These are phyloP conservation scores for Melinaea marsaeus DNA, from an alignment of 2,888 invertebrate genomes.

Conservation along the genomic window DNA sequence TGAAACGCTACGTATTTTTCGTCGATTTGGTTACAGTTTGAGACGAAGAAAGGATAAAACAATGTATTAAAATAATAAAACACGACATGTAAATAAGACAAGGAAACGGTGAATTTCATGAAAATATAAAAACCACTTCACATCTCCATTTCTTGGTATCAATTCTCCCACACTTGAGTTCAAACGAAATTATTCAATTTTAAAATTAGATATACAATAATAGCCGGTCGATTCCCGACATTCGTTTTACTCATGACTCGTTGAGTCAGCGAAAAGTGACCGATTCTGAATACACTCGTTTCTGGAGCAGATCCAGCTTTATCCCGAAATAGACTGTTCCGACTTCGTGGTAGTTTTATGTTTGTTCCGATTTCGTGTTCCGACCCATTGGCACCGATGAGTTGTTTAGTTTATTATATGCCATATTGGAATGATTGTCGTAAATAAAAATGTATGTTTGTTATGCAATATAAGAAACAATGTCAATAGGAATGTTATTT, in stretches of 20 bases:
- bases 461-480: too few relatives aligned
- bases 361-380: conserved; percentile 44
- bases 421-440: too few relatives aligned
- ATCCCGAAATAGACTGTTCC: conserved; percentile 70
- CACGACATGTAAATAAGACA: too few relatives aligned
- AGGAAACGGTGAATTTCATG: too few relatives aligned
- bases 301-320: conserved; percentile 73
- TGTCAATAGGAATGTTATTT: too few relatives aligned
- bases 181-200: conserved; percentile 18
- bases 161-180: conserved; percentile 16
- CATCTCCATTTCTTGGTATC: conserved; percentile 12
- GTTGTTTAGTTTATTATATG: too few relatives aligned
- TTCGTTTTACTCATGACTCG: conserved; percentile 45
- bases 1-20: too few relatives aligned
- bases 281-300: conserved; percentile 61
- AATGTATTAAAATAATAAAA: too few relatives aligned
- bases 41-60: too few relatives aligned
- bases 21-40: too few relatives aligned
- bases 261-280: conserved; percentile 73
- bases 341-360: conserved; percentile 59
- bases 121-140: too few relatives aligned
- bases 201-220: conserved; percentile 22
- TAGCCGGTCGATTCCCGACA: conserved; percentile 27
- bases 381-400: conserved; percentile 27
- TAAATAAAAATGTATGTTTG: too few relatives aligned